A percentile compares a stretch with the other conserved stretches of the same genome.
Evolutionary conservation across 2,113 vertebrate genomes (phyloP).

Genomic region (human (Homo sapiens)): DNA sequence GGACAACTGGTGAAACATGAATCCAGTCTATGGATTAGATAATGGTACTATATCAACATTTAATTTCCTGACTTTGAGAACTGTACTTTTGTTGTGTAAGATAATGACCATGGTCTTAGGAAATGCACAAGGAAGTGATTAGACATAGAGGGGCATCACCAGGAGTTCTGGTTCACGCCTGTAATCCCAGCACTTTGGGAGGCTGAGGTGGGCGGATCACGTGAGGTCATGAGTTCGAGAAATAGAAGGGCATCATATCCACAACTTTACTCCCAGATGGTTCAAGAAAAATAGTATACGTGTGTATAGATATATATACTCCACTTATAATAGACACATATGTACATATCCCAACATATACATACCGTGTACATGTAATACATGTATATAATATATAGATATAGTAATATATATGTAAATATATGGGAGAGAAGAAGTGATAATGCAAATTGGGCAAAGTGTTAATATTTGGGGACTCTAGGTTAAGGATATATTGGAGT

Average conservation of each 20-base stretch:
- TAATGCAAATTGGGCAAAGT: background rate
- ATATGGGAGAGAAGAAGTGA: background rate
- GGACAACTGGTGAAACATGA: background rate
- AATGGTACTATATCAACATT: background rate
- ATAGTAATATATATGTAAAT: background rate
- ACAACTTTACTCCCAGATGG: background rate
- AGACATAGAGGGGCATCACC: background rate
- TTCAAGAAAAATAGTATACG: background rate
- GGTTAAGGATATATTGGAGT: background rate
- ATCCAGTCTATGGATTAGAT: background rate
- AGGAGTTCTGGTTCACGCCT: too few species aligned
- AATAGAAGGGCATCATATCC: background rate
- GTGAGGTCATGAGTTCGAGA: too few species aligned
- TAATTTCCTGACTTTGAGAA: constrained; percentile 15
- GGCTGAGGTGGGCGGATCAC: too few species aligned
- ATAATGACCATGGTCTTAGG: background rate
- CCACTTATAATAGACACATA: background rate
- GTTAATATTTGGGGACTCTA: background rate
- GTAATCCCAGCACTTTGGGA: too few species aligned
- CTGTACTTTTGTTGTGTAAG: background rate
- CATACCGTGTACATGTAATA: background rate
- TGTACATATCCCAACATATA: too few species aligned
- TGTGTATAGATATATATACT: background rate
- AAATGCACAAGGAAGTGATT: constrained; percentile 3
- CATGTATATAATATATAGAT: background rate